These are phyloP conservation scores for Aporrectodea caliginosa DNA, from an alignment of 1,140 invertebrate species.

Conservation along the genomic window DNA sequence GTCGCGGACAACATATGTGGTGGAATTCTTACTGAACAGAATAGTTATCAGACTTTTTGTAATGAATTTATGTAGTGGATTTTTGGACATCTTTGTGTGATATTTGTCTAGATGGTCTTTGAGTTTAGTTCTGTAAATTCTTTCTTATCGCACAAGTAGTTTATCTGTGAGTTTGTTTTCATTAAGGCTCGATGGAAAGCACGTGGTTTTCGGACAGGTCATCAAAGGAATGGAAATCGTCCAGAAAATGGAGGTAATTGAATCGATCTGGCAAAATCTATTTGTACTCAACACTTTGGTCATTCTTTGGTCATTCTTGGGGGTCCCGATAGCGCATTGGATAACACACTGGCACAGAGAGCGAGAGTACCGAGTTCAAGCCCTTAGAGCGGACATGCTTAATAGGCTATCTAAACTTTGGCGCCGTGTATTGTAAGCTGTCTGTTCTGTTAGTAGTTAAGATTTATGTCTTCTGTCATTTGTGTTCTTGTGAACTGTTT, in stretches of 20 bases:
- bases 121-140: background rate
- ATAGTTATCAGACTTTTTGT: no score
- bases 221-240: constrained; percentile 82
- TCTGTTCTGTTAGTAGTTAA: no score
- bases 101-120: background rate
- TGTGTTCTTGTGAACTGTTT: no score
- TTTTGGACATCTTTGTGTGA: no score
- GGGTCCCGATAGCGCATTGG: no score
- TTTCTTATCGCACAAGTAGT: background rate
- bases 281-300: background rate
- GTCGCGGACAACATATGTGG: background rate
- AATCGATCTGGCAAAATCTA: background rate
- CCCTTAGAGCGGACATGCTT: background rate
- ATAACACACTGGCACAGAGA: no score
- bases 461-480: no score
- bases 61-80: background rate
- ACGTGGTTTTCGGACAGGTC: constrained; percentile 90
- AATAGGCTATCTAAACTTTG: background rate
- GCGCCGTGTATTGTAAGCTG: no score
- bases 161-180: constrained; percentile 89
- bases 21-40: background rate
- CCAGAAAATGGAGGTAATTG: constrained; percentile 49
- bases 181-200: constrained; percentile 98
- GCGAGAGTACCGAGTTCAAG: no score
- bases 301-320: background rate